Conservation (phyloP, 2,797 vertebrate genomes). For the Tragopan temminckii region DNA sequence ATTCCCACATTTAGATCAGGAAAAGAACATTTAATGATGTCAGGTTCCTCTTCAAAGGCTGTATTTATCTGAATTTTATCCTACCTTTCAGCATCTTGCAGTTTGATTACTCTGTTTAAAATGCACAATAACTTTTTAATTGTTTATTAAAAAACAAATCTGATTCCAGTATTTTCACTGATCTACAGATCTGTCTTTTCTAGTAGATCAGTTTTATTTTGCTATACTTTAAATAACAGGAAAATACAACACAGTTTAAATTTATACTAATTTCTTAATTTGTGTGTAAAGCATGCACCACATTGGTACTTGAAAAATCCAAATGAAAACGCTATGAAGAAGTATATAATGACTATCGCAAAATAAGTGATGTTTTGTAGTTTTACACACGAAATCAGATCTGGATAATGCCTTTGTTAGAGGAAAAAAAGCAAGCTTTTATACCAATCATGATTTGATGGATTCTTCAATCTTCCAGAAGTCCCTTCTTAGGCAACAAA, state of each 20-base stretch:
- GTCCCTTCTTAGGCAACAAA: background rate
- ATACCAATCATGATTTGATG: background rate
- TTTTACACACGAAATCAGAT: background rate
- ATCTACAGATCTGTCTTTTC: background rate
- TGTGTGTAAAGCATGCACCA: background rate
- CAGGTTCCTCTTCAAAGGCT: background rate
- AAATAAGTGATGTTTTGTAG: background rate
- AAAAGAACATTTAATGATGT: background rate
- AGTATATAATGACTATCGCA: background rate
- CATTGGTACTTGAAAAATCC: background rate
- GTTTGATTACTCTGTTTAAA: background rate
- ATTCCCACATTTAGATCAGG: background rate
- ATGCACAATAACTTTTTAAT: background rate
- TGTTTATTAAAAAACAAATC: background rate
- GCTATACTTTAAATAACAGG: background rate
- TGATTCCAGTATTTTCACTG: background rate
- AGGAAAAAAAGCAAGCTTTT: background rate
- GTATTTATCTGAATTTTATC: background rate
- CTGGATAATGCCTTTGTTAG: too few relatives aligned
- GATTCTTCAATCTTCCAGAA: background rate
- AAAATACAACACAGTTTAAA: background rate
- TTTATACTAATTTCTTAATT: background rate
- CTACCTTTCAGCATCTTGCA: background rate
- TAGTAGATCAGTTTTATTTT: background rate
- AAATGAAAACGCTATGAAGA: background rate